phyloP scores from a whole-genome alignment of 2,888 invertebrate genomes.

The Dendrolimus houi region DNA sequence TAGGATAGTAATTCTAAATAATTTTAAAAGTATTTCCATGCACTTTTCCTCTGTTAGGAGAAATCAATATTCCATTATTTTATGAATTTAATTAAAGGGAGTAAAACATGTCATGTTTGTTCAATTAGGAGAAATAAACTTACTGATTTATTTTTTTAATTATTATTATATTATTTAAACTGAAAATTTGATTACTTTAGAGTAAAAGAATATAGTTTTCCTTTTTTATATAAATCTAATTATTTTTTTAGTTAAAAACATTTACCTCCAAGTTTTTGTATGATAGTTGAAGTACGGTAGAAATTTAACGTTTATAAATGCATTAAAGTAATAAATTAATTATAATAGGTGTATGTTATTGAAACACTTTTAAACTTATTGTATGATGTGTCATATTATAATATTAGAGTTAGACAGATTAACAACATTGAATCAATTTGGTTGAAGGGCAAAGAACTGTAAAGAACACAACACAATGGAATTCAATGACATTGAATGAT shows the following conservation, averaged over 20 bases:
- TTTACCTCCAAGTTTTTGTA: constrained; percentile 52
- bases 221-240: constrained; percentile 16
- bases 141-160: constrained; percentile 58
- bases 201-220: constrained; percentile 6
- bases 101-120: constrained; percentile 54
- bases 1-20: too few relatives aligned
- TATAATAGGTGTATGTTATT: not conserved
- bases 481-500: too few relatives aligned
- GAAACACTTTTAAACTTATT: not conserved
- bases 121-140: constrained; percentile 10
- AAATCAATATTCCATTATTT: constrained; percentile 71
- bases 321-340: constrained; percentile 41
- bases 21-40: constrained; percentile 12
- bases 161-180: constrained; percentile 39
- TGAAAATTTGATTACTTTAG: not conserved
- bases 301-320: constrained; percentile 38
- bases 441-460: too few relatives aligned
- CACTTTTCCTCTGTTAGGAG: constrained; percentile 26
- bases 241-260: constrained; percentile 53
- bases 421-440: too few relatives aligned
- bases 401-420: too few relatives aligned
- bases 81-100: constrained; percentile 38
- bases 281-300: constrained; percentile 44
- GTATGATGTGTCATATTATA: not conserved
- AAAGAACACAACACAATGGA: too few relatives aligned